These are phyloP conservation scores for Electrona antarctica DNA, from an alignment of 2,113 vertebrate genomes.

Conservation along the genomic window DNA sequence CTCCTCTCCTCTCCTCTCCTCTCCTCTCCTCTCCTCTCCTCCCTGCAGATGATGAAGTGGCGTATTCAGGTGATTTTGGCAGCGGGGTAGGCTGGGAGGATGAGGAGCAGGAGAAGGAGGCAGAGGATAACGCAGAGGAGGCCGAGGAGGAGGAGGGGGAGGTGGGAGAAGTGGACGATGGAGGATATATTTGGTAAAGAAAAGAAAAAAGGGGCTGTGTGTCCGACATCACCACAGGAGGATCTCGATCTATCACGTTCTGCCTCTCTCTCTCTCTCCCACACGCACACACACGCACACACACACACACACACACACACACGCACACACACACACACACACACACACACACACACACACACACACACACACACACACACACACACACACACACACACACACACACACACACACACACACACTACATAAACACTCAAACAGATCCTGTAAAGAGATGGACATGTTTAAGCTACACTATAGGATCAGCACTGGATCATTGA, in stretches of 20 bases:
- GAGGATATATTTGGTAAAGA: slow-evolving; percentile 96
- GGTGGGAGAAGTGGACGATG: slow-evolving; percentile 89
- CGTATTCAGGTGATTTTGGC: slow-evolving; percentile 94
- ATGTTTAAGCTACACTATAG: slow-evolving; percentile 54
- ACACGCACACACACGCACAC: slow-evolving; percentile 3
- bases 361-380: slow-evolving; percentile 37
- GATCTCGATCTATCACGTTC: slow-evolving; percentile 51
- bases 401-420: slow-evolving; percentile 20
- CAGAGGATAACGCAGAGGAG: slow-evolving; percentile 85
- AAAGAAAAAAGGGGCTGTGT: slow-evolving; percentile 13
- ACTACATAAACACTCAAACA: slow-evolving; percentile 9
- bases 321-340: slow-evolving; percentile 13
- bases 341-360: no score
- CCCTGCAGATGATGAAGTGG: slow-evolving; percentile 84
- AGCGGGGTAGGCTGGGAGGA: slow-evolving; percentile 97
- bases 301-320: slow-evolving; percentile 28
- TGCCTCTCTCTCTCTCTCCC: neutral
- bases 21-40: neutral
- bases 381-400: slow-evolving; percentile 41
- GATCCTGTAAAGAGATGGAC: slow-evolving; percentile 62
- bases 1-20: slow-evolving; percentile 3
- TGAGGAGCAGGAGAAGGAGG: slow-evolving; percentile 91
- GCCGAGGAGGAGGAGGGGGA: slow-evolving; percentile 93
- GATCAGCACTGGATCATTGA: slow-evolving; percentile 56
- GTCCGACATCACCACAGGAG: slow-evolving; percentile 53